Evolutionary conservation across 2,888 invertebrate species (phyloP).

Genomic region (Erebia ligea): DNA sequence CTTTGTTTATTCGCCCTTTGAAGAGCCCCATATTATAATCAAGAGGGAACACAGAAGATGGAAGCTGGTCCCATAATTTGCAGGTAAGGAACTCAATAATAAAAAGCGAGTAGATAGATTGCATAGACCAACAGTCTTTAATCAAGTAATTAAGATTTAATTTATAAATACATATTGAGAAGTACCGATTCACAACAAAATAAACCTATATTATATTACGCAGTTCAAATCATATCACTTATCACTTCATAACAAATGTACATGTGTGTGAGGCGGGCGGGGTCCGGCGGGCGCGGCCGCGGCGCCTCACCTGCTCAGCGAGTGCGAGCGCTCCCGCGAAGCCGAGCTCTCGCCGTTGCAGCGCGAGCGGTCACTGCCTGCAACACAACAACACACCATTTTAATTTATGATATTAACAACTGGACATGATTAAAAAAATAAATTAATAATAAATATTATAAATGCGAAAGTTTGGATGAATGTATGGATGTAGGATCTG

Average conservation of each 20-base stretch:
- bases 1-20: no score
- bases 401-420: no score
- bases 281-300: slow-evolving; percentile 46
- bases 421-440: no score
- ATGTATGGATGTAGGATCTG: no score
- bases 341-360: slow-evolving; percentile 67
- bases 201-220: slow-evolving; percentile 74
- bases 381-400: slow-evolving; percentile 32
- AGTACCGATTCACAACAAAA: slow-evolving; percentile 82
- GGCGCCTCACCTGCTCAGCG: slow-evolving; percentile 87
- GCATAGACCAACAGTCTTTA: slow-evolving; percentile 78
- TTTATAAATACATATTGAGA: slow-evolving; percentile 83
- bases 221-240: slow-evolving; percentile 77
- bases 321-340: slow-evolving; percentile 81
- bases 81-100: not conserved
- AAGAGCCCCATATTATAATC: no score
- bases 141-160: slow-evolving; percentile 61
- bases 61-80: no score
- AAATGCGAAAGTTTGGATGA: no score
- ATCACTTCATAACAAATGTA: slow-evolving; percentile 76
- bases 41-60: no score
- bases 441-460: no score
- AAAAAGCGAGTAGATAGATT: not conserved
- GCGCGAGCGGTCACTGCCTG: slow-evolving; percentile 77
- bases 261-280: slow-evolving; percentile 59